Evolutionary conservation across 1,140 invertebrate genomes (phyloP), one percentile per base, ranked within the genome.

Genomic region (Sinonovacula constricta): DNA sequence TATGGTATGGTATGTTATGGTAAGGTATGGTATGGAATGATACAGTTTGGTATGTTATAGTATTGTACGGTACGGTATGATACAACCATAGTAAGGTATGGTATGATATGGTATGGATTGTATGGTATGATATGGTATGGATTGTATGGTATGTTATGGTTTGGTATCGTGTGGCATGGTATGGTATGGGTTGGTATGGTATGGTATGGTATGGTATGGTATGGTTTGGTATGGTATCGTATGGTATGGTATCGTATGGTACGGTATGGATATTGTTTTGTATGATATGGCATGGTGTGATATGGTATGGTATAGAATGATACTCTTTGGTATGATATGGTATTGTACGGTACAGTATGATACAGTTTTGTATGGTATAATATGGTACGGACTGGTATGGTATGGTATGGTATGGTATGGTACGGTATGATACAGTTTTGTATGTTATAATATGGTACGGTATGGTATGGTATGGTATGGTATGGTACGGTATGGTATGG

Each of bases 221-320:
- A 80, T 79, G 79, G 72, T 79, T 80, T 81, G 80, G 67, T 63
- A 81, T 65, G 80, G 65, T 80, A 63, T 81, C 56, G 69, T 81
- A 75, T 81, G 80, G 59, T 81, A 75, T 74, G 66, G 51, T 81
- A 81, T 75, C 66, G 67, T 75, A 80, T 81, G 79, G 51, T 81
- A 81, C 76, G 79, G 79, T 81, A 60, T 81, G 56, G 68, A 49
- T 81, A 81, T 81, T 67, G 68, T 81, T 81, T 81, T 77, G 74
- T 81, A 81, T 80, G 80, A 65, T 80, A 80, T 75, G 80, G 76
- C 81, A 80, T 75, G 80, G 68, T 81, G 81, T 81, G 80, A 68
- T 80, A 81, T 82, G 56, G 67, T 75, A 82, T 81, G 76, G 67
- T 82, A 65, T 51, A 10, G 39, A 10, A 45, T 45, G 39, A 10